Evolutionary conservation across 1,140 invertebrate species (phyloP), one percentile per base, ranked within the genome.

Genomic region (Drosophila serrata): DNA sequence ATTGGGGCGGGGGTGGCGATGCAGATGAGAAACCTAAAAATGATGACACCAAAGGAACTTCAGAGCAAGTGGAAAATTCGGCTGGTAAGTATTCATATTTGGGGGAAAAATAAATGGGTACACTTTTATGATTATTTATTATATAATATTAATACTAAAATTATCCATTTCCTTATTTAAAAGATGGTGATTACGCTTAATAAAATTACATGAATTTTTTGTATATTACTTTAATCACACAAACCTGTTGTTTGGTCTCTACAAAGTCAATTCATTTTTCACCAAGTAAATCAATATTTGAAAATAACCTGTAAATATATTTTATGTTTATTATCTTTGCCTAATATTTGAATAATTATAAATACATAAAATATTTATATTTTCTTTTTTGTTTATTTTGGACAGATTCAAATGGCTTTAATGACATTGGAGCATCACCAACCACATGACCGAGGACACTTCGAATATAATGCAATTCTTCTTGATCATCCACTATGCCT

Each of bases 401-500:
- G 2, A 4, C 8, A 53, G 53, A 59, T 39, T 35, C 42, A 35
- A 59, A 40, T 15, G 9, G 3, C 33, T 31, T 31, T 43, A 93
- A 93, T 51, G 95, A 96, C 75, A 94, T 94, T 49, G 96, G 96
- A 94, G 95, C 29, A 94, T 97, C 13, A 95, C 95, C n/a, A 98
- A 98, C 93, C 94, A 97, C 51, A 95, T 97, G 94, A 95, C 97
- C 6, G 96, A 97, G 81, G 97, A 98, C 92, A 95, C 95, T 1
- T 95, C 95, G 35, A 97, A 97, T 84, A 94, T 98, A 13, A 97
- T 97, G 96, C 95, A 96, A 46, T 95, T 97, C 85, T 95, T 97
- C 87, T 96, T 96, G 95, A 96, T 97, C 80, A 95, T 95, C 49
- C 97, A 98, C 93, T 98, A 97, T 82, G 94, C 96, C 24, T 98